Evolutionary conservation across 2,888 invertebrate species (phyloP), one percentile per base, ranked within the genome.

Genomic region (Lochmaea capreae): DNA sequence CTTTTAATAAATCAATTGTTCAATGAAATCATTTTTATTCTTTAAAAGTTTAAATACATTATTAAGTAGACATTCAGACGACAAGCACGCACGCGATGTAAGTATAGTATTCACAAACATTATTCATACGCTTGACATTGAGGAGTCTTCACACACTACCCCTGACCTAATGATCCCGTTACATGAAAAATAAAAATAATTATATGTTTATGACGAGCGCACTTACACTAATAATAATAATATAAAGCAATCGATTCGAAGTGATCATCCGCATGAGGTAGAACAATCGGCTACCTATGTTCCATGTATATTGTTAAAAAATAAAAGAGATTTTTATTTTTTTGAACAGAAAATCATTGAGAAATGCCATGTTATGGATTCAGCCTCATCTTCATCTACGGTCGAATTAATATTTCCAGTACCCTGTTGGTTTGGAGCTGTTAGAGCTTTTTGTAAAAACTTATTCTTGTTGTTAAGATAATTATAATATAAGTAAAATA

Each of bases 101-200:
- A 49, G 22, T 33, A 5, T 33, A 33, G 33, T 33, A 33, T 33
- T 33, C 33, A 33, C 33, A 33, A 33, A 33, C 33, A 33, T 6
- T 8, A 54, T 26, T 39, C 16, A n/a, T 26, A 71, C 59, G 73
- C 71, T 69, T 76, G 79, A 75, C 79, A 79, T 79, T 79, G 79
- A 77, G 69, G 65, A 33, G 69, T 58, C 59, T 73, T 72, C 71
- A 73, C 76, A 76, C 73, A 74, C 76, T 80, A 80, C 80, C 80
- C 80, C 80, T 79, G 80, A 80, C 80, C 80, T 58, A 80, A 74
- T 80, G 78, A 78, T 80, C 80, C 71, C 77, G 72, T 78, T 80
- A 71, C 78, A 75, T 65, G 33, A 46, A 71, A 74, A 74, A 67
- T 71, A 69, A 73, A 73, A 74, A 68, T 16, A 54, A 54, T 18